phyloP scores from a whole-genome alignment of 2,888 invertebrate species.

The Tenthredo distinguenda region DNA sequence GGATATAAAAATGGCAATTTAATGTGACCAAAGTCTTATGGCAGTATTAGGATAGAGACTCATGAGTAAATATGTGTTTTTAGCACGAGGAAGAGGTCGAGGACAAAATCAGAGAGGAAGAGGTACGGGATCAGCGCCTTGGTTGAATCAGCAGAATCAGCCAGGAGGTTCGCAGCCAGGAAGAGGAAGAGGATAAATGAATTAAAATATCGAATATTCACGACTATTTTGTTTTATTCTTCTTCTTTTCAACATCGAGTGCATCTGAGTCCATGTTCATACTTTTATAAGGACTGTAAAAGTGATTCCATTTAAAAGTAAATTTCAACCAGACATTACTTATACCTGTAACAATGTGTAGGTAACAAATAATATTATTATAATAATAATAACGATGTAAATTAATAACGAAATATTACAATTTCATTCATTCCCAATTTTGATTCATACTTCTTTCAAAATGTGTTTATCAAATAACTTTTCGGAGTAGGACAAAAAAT shows the following conservation, averaged over 20 bases:
- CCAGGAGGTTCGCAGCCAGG: constrained; percentile 73
- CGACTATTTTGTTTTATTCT: not conserved
- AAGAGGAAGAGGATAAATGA: constrained; percentile 73
- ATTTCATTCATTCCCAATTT: not conserved
- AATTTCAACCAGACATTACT: constrained; percentile 19
- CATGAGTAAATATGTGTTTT: not conserved
- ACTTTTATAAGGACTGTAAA: constrained; percentile 26
- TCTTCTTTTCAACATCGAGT: constrained; percentile 10
- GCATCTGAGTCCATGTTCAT: constrained; percentile 35
- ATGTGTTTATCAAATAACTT: not conserved
- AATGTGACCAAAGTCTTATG: not conserved
- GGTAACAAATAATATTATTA: not conserved
- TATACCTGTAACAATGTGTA: constrained; percentile 14
- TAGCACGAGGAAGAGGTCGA: constrained; percentile 75
- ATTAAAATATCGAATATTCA: not conserved
- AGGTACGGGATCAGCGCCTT: constrained; percentile 76
- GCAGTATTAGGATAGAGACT: not conserved
- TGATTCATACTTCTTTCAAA: not conserved
- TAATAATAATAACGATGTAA: constrained; percentile 14
- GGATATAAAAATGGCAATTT: not conserved
- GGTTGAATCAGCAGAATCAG: constrained; percentile 76
- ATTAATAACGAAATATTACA: constrained; percentile 6
- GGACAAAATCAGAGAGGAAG: constrained; percentile 75
- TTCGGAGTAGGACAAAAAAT: not conserved
- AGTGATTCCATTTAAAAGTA: constrained; percentile 46